A percentile compares a stretch with the other conserved stretches of the same genome.
Evolutionary conservation across 2,888 invertebrate genomes (phyloP).

Genomic region (Lasioglossum pauxillum): DNA sequence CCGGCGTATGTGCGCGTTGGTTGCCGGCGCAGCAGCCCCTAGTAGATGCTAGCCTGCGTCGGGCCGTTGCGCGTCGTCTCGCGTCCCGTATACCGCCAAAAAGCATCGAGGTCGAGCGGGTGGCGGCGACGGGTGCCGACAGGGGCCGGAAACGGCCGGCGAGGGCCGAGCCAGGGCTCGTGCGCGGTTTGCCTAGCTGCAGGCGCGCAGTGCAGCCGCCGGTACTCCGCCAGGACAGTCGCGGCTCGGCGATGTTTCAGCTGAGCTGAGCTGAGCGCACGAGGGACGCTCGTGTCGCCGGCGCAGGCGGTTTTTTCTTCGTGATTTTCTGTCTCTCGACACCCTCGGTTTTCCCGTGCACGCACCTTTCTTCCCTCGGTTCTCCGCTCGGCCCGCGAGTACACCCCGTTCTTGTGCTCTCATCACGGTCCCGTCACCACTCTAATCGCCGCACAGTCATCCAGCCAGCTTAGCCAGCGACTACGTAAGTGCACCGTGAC

Average conservation of each 20-base stretch:
- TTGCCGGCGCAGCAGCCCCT: not conserved
- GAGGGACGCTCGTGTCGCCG: slow-evolving; percentile 64
- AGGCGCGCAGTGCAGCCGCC: slow-evolving; percentile 72
- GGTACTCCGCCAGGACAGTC: slow-evolving; percentile 63
- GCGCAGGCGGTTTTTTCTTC: slow-evolving; percentile 32
- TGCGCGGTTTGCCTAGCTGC: slow-evolving; percentile 66
- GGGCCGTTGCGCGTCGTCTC: slow-evolving; percentile 44
- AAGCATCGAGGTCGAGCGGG: slow-evolving; percentile 56
- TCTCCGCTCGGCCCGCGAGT: not conserved
- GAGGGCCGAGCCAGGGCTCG: slow-evolving; percentile 40
- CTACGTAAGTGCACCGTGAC: slow-evolving; percentile 47
- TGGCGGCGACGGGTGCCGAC: slow-evolving; percentile 40
- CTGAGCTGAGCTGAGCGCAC: slow-evolving; percentile 64
- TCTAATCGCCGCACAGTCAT: not conserved
- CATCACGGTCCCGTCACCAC: not conserved
- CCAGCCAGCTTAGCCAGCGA: slow-evolving; percentile 13
- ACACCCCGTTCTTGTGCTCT: not conserved
- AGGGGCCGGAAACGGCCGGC: slow-evolving; percentile 45
- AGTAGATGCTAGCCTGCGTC: slow-evolving; percentile 34
- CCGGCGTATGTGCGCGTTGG: slow-evolving; percentile 8
- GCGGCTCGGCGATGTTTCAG: slow-evolving; percentile 66
- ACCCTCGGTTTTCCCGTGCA: slow-evolving; percentile 12
- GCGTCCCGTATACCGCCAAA: slow-evolving; percentile 61
- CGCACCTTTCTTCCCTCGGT: not conserved
- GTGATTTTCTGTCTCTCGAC: slow-evolving; percentile 16